A percentile compares a stretch with the other conserved stretches of the same genome.
phyloP scores from a whole-genome alignment of 2,113 vertebrate genomes.

The Pedionomus torquatus region DNA sequence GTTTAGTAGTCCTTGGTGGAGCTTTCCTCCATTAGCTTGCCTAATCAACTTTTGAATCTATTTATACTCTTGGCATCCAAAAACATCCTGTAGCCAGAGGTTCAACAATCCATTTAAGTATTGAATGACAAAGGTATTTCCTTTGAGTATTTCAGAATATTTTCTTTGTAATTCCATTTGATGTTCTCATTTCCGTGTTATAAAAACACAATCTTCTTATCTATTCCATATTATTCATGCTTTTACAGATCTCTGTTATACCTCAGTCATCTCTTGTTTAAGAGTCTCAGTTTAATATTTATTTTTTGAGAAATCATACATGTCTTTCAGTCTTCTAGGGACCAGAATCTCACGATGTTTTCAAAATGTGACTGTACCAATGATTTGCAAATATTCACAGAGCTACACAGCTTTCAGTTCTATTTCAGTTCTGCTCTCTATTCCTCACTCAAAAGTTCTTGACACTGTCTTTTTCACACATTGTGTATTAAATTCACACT shows the following conservation, averaged over 20 bases:
- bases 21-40: not conserved
- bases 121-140: constrained; percentile 7
- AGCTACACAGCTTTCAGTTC: not conserved
- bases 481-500: not conserved
- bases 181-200: not conserved
- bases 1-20: not conserved
- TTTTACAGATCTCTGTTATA: not conserved
- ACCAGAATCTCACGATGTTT: not conserved
- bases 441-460: not conserved
- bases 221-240: not conserved
- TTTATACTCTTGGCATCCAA: constrained; percentile 2
- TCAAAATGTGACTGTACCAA: not conserved
- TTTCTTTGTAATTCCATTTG: not conserved
- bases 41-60: constrained; percentile 8
- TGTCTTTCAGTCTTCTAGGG: not conserved
- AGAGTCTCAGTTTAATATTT: not conserved
- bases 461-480: not conserved
- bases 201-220: not conserved
- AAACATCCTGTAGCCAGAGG: not conserved
- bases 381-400: not conserved
- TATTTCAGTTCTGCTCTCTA: not conserved
- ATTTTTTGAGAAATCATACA: not conserved
- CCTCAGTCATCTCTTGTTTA: not conserved
- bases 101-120: constrained; percentile 8
- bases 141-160: not conserved